Evolutionary conservation across 92 coral and sea anemone genomes (phyloP), one percentile per base, ranked within the genome.

Genomic region (Bergia sp.): DNA sequence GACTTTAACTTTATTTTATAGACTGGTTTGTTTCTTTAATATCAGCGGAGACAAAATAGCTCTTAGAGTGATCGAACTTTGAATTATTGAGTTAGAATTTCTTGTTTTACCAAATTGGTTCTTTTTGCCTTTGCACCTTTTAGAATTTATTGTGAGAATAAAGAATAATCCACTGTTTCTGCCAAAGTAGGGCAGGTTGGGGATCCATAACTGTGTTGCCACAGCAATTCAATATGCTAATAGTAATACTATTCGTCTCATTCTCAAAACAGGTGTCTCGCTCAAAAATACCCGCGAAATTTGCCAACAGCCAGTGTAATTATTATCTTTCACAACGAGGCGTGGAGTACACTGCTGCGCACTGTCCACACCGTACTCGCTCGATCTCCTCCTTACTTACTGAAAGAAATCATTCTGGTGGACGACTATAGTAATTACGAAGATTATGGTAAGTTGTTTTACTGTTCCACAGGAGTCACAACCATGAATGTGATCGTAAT

Each of bases 301-400:
- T 92, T 97, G 66, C 99, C 99, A 1, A 88, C 94, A 42, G 94
- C 99, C 4, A 97, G 99, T 45, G 99, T 97, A 2, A 89, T 97
- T 47, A 82, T 97, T 4, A 97, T 97, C 11, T 97, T 97, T 74
- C 99, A 97, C 90, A 96, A 97, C 80, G 99, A 97, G 83, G 99
- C 99, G 39, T 97, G 99, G 99, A 91, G 97, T 37, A 97, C 99
- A 1, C 94, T 97, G 8, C 86, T 97, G 4, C 93, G 99, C 1
- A 97, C 99, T 12, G 97, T 97, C 3, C 97, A 97, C 85, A 95
- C 97, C 0, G 98, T 97, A 13, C 74, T 97, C 16, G 94, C 98
- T 3, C 88, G 99, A 82, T 94, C 99, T 1, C 99, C 99, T 12
- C 94, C 92, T n/a, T 88, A 89, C 16, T 90, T 94, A 72, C 90